phyloP scores from a whole-genome alignment of 2,113 vertebrate genomes.

The Lasiurus borealis region DNA sequence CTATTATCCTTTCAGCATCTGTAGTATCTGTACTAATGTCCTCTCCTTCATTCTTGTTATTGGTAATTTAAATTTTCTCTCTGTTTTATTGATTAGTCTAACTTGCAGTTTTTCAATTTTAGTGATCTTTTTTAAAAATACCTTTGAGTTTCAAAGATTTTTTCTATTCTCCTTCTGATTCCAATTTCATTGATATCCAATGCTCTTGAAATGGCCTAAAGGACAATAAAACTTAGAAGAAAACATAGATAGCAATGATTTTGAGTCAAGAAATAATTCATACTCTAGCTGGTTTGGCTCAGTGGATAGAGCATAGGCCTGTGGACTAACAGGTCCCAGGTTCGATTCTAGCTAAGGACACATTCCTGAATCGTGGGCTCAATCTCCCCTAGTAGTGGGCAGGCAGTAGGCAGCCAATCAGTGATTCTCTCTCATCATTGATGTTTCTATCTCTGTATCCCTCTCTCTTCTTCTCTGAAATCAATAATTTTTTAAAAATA shows the following conservation, averaged over 20 bases:
- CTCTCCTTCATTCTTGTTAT: background rate
- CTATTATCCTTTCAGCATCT: background rate
- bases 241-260: background rate
- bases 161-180: background rate
- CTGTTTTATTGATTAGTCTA: background rate
- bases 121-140: background rate
- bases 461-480: too few species aligned
- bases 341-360: too few species aligned
- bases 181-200: background rate
- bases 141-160: slow-evolving; percentile 4
- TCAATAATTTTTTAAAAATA: background rate
- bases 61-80: background rate
- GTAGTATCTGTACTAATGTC: background rate
- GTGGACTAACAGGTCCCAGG: too few species aligned
- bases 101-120: background rate
- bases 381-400: too few species aligned
- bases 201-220: background rate
- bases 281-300: too few species aligned
- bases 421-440: too few species aligned
- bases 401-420: too few species aligned
- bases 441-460: too few species aligned
- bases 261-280: background rate
- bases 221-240: background rate
- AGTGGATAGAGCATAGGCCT: too few species aligned
- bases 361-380: too few species aligned